phyloP scores from a whole-genome alignment of 2,113 vertebrate genomes.

The Arothron firmamentum region DNA sequence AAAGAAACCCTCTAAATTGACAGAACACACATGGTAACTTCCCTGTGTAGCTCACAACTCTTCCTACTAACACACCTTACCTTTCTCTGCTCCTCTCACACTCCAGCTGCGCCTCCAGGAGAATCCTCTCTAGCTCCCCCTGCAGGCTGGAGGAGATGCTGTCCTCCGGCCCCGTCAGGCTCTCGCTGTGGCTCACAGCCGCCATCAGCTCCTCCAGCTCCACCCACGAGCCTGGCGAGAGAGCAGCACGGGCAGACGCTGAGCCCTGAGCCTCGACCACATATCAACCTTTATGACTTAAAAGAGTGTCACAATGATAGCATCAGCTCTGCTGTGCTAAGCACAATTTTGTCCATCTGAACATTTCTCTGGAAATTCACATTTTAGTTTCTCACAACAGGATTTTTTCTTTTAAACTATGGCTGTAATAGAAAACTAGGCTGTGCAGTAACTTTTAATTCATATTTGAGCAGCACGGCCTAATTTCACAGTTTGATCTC shows the following conservation, averaged over 20 bases:
- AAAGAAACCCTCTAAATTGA: neutral
- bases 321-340: too few species aligned
- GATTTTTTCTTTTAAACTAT: neutral
- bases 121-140: constrained; percentile 76
- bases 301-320: too few species aligned
- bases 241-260: constrained; percentile 1
- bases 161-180: constrained; percentile 60
- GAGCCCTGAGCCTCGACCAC: neutral
- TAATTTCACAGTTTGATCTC: neutral
- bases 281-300: too few species aligned
- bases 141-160: constrained; percentile 66
- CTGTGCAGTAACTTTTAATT: neutral
- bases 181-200: constrained; percentile 60
- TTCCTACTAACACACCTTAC: constrained; percentile 29
- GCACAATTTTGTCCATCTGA: too few species aligned
- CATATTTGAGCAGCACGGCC: neutral
- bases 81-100: constrained; percentile 71
- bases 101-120: constrained; percentile 74
- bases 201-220: constrained; percentile 71
- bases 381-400: neutral
- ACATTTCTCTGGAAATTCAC: too few species aligned
- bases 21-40: constrained; percentile 20
- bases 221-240: constrained; percentile 70
- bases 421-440: neutral
- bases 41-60: constrained; percentile 1